Conservation (phyloP, 2,113 vertebrate species). For the Passerina amoena region DNA sequence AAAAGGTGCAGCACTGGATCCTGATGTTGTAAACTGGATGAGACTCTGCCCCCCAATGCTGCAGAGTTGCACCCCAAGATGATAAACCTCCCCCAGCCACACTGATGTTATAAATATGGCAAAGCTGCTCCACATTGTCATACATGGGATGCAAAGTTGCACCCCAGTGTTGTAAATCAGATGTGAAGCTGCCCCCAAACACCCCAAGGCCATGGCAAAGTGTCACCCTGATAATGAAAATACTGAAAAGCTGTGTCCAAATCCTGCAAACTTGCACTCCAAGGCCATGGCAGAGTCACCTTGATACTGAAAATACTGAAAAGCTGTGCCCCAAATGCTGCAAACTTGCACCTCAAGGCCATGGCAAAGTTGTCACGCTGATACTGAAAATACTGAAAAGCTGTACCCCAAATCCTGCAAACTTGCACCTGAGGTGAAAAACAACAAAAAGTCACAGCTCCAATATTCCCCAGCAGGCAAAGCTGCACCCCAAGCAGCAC, state of each 20-base stretch:
- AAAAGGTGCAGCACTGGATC: background rate
- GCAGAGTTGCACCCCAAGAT: background rate
- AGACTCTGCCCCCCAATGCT: background rate
- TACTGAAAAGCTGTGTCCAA: background rate
- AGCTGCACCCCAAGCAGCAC: background rate
- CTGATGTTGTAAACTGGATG: background rate
- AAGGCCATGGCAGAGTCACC: fast-evolving
- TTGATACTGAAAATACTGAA: background rate
- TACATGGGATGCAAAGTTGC: background rate
- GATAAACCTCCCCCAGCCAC: background rate
- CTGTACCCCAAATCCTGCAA: background rate
- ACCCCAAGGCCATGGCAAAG: background rate
- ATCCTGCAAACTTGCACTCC: background rate
- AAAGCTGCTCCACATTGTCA: background rate
- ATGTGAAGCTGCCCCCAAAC: background rate
- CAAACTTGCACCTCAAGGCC: background rate
- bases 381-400: background rate
- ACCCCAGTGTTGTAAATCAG: fast-evolving
- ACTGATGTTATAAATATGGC: fast-evolving
- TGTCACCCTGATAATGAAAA: background rate
- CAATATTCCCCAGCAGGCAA: background rate
- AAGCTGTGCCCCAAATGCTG: background rate
- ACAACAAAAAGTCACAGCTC: too few species aligned
- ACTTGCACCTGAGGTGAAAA: fast-evolving
- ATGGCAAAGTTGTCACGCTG: fast-evolving